Evolutionary conservation across 35 echinoderm and acorn worm genomes (phyloP).

Genomic region (Stichopus chloronotus): DNA sequence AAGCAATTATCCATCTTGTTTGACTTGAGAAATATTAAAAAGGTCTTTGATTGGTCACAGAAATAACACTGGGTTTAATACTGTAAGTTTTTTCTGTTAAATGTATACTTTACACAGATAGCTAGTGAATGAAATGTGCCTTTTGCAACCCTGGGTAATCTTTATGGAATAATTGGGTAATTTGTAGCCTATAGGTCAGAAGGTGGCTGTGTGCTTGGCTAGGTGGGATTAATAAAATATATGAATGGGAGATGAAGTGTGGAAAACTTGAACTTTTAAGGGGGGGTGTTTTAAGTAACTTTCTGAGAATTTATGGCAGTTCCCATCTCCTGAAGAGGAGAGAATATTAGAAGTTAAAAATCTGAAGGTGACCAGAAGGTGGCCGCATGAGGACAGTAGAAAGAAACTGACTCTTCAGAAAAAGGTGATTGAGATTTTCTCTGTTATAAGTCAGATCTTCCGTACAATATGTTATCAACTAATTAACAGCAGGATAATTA

Average conservation of each 20-base stretch:
- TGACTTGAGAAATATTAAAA: neutral
- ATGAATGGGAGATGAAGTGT: neutral
- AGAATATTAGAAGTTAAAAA: no score
- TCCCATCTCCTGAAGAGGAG: no score
- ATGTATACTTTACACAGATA: neutral
- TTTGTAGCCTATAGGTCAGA: slow-evolving; percentile 10
- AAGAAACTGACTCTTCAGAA: no score
- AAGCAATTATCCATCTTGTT: slow-evolving; percentile 28
- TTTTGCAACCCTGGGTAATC: neutral
- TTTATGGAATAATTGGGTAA: slow-evolving; percentile 10
- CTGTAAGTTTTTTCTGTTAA: neutral
- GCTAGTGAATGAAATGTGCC: neutral
- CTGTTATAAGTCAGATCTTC: no score
- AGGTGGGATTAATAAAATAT: neutral
- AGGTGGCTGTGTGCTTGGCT: neutral
- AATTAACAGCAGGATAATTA: no score
- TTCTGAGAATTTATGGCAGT: neutral
- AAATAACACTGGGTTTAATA: neutral
- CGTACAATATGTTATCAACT: no score
- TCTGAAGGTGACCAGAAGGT: no score
- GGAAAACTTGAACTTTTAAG: neutral
- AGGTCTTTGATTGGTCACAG: neutral
- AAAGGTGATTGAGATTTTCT: no score
- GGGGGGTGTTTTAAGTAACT: neutral
- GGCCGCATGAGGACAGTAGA: no score